Conservation (phyloP, 2,113 vertebrate species). For the Morone saxatilis region DNA sequence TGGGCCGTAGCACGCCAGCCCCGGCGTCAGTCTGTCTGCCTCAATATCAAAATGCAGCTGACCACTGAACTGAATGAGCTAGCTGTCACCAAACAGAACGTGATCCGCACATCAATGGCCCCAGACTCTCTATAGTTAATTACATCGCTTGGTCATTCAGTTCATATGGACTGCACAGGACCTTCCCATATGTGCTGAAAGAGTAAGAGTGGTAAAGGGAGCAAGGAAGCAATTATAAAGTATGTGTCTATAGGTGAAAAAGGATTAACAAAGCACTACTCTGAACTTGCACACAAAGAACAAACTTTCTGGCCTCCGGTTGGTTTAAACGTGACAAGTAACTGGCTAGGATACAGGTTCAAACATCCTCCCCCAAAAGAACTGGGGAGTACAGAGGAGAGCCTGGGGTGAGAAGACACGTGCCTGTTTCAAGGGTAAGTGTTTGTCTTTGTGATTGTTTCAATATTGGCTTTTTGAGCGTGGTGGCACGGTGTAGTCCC, state of each 20-base stretch:
- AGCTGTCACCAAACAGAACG: slow-evolving; percentile 73
- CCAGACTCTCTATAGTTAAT: slow-evolving; percentile 62
- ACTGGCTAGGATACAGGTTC: slow-evolving; percentile 55
- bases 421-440: slow-evolving; percentile 78
- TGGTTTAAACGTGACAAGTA: slow-evolving; percentile 55
- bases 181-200: slow-evolving; percentile 42
- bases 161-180: slow-evolving; percentile 24
- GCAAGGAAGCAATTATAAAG: neutral
- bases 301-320: slow-evolving; percentile 63
- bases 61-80: slow-evolving; percentile 77
- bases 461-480: slow-evolving; percentile 81
- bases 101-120: slow-evolving; percentile 72
- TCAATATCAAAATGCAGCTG: slow-evolving; percentile 75
- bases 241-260: neutral
- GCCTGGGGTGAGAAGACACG: slow-evolving; percentile 67
- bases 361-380: slow-evolving; percentile 58
- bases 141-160: slow-evolving; percentile 50
- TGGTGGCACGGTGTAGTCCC: slow-evolving; percentile 71
- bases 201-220: slow-evolving; percentile 3
- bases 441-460: slow-evolving; percentile 82
- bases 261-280: neutral
- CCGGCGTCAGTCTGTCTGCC: slow-evolving; percentile 64
- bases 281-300: slow-evolving; percentile 35
- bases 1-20: slow-evolving; percentile 53
- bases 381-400: slow-evolving; percentile 44